phyloP scores from a whole-genome alignment of 2,113 vertebrate genomes.

The Tretioscincus oriximinensis region DNA sequence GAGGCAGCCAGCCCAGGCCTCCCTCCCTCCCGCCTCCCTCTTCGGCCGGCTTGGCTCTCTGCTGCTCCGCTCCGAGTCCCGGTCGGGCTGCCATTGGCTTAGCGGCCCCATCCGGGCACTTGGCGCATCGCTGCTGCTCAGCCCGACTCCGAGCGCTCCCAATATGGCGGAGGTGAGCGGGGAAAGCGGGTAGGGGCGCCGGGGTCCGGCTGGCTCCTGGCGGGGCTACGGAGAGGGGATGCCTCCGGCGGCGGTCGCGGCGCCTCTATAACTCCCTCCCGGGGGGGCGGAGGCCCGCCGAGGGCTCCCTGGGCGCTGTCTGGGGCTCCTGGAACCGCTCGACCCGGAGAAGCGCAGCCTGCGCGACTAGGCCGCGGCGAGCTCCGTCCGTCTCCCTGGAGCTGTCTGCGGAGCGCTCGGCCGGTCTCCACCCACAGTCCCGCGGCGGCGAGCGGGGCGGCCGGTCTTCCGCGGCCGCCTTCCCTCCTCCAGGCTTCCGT shows the following conservation, averaged over 20 bases:
- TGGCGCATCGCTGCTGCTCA: constrained; percentile 83
- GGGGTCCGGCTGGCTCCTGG: constrained; percentile 53
- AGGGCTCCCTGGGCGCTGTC: neutral
- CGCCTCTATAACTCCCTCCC: neutral
- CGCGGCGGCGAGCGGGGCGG: neutral
- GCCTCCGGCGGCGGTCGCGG: neutral
- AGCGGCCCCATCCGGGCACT: constrained; percentile 88
- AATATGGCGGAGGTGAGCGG: constrained; percentile 99
- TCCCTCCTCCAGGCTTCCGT: neutral
- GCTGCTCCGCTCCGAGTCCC: constrained; percentile 1
- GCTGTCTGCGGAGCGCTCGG: constrained; percentile 12
- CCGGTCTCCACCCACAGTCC: constrained; percentile 14
- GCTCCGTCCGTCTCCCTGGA: neutral
- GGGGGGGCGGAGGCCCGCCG: neutral
- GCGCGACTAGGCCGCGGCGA: constrained; percentile 81
- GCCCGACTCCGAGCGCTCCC: constrained; percentile 83
- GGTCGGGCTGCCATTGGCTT: constrained; percentile 80
- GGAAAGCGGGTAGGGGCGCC: constrained; percentile 83
- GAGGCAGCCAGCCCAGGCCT: neutral
- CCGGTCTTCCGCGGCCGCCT: too few relatives aligned
- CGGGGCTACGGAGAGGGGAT: neutral
- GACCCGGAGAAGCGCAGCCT: constrained; percentile 66
- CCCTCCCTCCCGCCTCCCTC: neutral
- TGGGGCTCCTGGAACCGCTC: too few relatives aligned
- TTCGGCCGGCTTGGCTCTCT: too few relatives aligned